Evolutionary conservation across 2,113 vertebrate genomes (phyloP), one percentile per base, ranked within the genome.

Genomic region (Heloderma charlesbogerti): DNA sequence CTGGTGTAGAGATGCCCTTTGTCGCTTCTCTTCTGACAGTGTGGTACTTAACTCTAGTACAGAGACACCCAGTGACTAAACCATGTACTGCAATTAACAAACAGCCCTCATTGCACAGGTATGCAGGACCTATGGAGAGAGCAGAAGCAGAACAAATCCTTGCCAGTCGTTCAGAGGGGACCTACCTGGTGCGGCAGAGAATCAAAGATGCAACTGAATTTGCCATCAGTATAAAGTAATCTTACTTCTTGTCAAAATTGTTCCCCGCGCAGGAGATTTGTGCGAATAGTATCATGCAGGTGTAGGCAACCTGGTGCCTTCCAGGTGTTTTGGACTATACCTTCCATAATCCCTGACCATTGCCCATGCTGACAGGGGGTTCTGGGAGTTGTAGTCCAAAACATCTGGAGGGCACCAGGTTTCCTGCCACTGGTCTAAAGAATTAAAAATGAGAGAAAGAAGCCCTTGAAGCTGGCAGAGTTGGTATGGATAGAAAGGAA

Each of bases 211-310:
- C 97, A 0, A 98, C 98, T 0, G 98, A 99, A 82, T 99, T 98
- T 29, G 99, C 99, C 77, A 98, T 99, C 97, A 99, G 99, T 92
- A 98, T 99, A 96, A 99, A 99, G 99, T 99, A 97, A 97, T 29
- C 9, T 10, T 75, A 60, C 45, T 78, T 66, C 22, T 10, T 37
- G 15, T 51, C 40, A 37, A 10, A 84, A 48, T 37, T 29, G 45
- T 54, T 45, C 31, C 27, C 78, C 20, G 43, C 6, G 4, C 5
- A 13, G 51, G 27, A 25, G 6, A 48, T 67, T 66, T 67, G 37
- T 63, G 16, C 78, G 37, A 43, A 60, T 74, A 74, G 3, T 67
- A 66, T 75, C 69, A 85, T 85, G 71, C 1, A 63, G 60, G 60
- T 63, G 60, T 63, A 18, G 3, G 57, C 57, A 60, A 63, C 16